These are phyloP conservation scores for Oscheius sp. DNA, from an alignment of 2,888 invertebrate species.

Conservation along the genomic window DNA sequence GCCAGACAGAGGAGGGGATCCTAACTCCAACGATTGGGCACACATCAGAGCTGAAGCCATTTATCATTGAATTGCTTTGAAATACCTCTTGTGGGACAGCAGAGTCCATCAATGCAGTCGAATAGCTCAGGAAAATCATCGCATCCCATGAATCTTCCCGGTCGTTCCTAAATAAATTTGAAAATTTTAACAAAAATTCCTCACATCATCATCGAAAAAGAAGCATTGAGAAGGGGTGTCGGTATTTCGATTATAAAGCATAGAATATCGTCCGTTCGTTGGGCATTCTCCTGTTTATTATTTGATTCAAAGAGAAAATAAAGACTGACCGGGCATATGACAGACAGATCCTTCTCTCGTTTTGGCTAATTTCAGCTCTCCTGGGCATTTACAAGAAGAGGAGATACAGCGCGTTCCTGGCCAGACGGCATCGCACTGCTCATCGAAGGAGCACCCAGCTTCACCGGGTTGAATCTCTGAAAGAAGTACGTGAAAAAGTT, in stretches of 20 bases:
- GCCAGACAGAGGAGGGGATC: constrained; percentile 22
- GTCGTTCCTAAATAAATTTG: background rate
- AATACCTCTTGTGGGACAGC: constrained; percentile 62
- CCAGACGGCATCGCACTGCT: constrained; percentile 65
- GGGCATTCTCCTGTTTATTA: constrained; percentile 56
- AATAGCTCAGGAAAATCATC: constrained; percentile 64
- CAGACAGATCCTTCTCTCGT: constrained; percentile 65
- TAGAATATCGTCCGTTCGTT: constrained; percentile 56
- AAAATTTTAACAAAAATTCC: background rate
- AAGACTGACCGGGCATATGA: constrained; percentile 50
- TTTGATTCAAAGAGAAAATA: background rate
- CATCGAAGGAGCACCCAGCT: constrained; percentile 61
- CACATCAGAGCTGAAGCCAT: constrained; percentile 32
- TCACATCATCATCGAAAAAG: constrained; percentile 53
- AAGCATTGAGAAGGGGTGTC: constrained; percentile 56
- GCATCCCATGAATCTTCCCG: constrained; percentile 56
- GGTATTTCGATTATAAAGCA: constrained; percentile 58
- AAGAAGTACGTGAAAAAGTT: constrained; percentile 2
- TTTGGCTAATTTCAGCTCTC: constrained; percentile 38
- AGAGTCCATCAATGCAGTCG: constrained; percentile 64
- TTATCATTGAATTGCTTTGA: background rate
- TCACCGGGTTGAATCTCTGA: constrained; percentile 61
- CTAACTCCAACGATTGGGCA: constrained; percentile 32
- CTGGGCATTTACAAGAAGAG: constrained; percentile 55
- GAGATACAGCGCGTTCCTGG: constrained; percentile 44